Conservation (phyloP, 2,797 vertebrate species). For the Poecilia gillii region DNA sequence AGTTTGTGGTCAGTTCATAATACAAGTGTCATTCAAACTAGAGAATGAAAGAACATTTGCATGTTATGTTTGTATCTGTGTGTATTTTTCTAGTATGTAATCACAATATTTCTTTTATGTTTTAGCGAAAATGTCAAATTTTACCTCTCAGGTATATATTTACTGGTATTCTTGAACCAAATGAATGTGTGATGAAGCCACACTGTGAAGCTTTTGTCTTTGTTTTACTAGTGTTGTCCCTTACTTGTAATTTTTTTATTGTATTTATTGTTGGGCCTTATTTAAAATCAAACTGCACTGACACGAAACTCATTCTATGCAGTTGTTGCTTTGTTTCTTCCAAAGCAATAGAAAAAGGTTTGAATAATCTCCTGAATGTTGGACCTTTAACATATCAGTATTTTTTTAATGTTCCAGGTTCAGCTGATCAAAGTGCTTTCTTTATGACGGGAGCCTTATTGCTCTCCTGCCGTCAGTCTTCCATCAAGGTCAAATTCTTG, state of each 20-base stretch:
- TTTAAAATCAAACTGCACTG: background rate
- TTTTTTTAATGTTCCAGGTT: background rate
- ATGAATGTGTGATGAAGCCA: conserved; percentile 14
- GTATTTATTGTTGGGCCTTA: background rate
- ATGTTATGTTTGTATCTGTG: too few relatives aligned
- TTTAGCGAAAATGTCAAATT: background rate
- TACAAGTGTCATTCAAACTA: too few relatives aligned
- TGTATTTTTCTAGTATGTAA: background rate
- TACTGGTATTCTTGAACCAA: conserved; percentile 14
- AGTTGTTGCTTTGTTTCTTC: background rate
- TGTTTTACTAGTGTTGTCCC: background rate
- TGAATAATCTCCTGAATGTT: background rate
- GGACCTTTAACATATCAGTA: background rate
- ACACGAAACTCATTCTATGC: background rate
- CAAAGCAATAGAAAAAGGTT: background rate
- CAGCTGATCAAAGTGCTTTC: background rate
- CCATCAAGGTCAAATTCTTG: background rate
- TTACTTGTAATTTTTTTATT: background rate
- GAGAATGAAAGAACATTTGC: too few relatives aligned
- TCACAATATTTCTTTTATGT: background rate
- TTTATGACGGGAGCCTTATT: background rate
- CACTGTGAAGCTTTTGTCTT: background rate
- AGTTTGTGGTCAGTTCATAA: background rate
- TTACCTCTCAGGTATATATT: background rate
- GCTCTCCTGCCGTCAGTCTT: background rate